Conservation (phyloP, 2,888 invertebrate species). For the Cataglyphis altisquamis region DNA sequence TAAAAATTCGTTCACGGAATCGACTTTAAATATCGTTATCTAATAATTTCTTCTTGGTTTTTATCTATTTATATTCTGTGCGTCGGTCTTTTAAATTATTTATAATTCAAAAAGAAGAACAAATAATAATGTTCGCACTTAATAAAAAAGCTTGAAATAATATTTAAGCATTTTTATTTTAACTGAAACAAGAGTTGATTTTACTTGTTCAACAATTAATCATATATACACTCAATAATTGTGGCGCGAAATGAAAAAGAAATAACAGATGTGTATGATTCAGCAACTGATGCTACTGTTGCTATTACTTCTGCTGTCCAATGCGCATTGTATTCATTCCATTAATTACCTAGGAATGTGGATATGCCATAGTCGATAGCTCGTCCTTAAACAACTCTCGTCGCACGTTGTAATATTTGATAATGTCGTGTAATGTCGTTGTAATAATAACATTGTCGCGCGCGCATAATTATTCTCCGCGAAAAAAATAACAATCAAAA, state of each 20-base stretch:
- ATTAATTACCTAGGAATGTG: constrained; percentile 67
- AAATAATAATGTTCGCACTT: not conserved
- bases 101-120: not conserved
- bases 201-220: not conserved
- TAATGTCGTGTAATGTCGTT: not conserved
- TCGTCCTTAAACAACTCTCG: constrained; percentile 43
- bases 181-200: constrained; percentile 8
- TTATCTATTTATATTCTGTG: not conserved
- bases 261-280: constrained; percentile 19
- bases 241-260: not conserved
- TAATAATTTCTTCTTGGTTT: not conserved
- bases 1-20: not conserved
- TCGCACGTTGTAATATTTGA: constrained; percentile 31
- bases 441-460: not conserved
- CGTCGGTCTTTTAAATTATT: constrained; percentile 9
- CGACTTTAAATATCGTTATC: not conserved
- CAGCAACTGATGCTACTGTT: not conserved
- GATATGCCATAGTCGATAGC: constrained; percentile 53
- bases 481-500: constrained; percentile 17
- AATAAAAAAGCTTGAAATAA: not conserved
- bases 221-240: not conserved
- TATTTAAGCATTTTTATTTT: not conserved
- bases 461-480: not conserved
- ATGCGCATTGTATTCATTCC: constrained; percentile 72
- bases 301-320: constrained; percentile 21